These are phyloP conservation scores for Apodemus agrarius DNA, from an alignment of 2,797 vertebrate genomes.

Conservation along the genomic window DNA sequence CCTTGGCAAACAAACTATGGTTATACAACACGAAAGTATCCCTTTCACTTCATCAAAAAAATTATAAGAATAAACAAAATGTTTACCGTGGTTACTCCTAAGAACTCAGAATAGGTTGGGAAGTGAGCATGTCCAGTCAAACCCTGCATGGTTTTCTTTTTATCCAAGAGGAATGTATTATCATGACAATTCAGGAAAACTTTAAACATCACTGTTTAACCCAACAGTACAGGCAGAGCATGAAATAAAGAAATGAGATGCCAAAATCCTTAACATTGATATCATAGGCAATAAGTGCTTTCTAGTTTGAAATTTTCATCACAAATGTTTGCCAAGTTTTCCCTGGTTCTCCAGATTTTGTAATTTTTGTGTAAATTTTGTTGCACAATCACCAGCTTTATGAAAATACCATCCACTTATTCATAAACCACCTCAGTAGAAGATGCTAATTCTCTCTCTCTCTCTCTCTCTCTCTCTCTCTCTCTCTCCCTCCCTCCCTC, in stretches of 20 bases:
- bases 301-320: background rate
- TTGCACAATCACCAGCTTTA: background rate
- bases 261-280: background rate
- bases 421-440: background rate
- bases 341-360: background rate
- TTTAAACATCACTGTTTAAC: background rate
- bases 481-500: too few species aligned
- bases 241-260: background rate
- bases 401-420: conserved; percentile 23
- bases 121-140: background rate
- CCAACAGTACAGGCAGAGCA: background rate
- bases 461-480: too few species aligned
- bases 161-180: background rate
- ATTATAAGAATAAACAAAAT: background rate
- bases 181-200: background rate
- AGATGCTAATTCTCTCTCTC: background rate
- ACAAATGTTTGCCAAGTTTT: background rate
- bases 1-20: conserved; percentile 18
- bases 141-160: background rate
- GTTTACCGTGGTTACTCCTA: background rate
- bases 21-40: background rate
- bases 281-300: background rate
- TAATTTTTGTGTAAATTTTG: background rate
- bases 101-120: background rate
- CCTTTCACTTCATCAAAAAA: conserved; percentile 6